Evolutionary conservation across 1,140 invertebrate genomes (phyloP).

Genomic region (Chironomus striatipennis): DNA sequence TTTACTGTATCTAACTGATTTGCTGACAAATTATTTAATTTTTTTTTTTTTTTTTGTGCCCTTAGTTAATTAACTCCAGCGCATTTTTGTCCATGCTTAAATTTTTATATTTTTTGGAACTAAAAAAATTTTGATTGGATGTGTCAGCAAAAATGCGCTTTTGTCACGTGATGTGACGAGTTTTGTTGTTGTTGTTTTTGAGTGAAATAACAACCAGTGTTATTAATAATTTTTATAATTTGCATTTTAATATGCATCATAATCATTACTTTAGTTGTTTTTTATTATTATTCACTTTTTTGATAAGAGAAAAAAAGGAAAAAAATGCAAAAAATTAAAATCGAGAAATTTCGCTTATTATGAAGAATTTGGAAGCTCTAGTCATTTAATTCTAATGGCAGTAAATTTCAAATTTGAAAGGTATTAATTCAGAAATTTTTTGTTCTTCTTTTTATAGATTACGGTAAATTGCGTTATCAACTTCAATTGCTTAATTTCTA

Average conservation of each 20-base stretch:
- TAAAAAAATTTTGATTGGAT: too few relatives aligned
- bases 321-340: neutral
- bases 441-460: slow-evolving; percentile 1
- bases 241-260: neutral
- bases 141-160: too few relatives aligned
- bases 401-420: neutral
- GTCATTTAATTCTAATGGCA: neutral
- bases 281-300: neutral
- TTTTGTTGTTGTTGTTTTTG: too few relatives aligned
- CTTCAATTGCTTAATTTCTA: neutral
- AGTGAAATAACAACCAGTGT: too few relatives aligned
- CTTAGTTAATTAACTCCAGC: neutral
- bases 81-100: neutral
- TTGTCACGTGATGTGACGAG: too few relatives aligned
- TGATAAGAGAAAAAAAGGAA: too few relatives aligned
- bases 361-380: neutral
- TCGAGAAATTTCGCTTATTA: neutral
- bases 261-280: neutral
- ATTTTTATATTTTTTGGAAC: too few relatives aligned
- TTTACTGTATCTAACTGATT: neutral
- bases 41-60: neutral
- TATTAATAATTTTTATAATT: neutral
- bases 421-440: slow-evolving; percentile 8
- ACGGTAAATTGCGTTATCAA: slow-evolving; percentile 16
- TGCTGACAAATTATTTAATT: neutral